Evolutionary conservation across 2,113 vertebrate genomes (phyloP).

Genomic region (Stigmatopora argus): DNA sequence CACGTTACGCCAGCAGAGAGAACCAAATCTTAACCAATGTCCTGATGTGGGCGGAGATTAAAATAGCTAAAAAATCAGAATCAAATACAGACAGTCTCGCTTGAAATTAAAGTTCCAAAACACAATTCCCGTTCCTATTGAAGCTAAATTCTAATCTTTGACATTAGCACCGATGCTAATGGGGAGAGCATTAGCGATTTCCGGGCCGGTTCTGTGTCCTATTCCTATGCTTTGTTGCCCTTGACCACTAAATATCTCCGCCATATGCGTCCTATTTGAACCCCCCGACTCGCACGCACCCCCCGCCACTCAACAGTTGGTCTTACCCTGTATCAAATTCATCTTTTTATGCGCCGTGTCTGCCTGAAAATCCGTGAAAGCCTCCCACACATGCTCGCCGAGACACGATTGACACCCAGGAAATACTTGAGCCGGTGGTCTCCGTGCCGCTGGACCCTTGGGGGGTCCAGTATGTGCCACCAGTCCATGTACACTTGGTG

Average conservation of each 20-base stretch:
- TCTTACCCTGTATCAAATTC: constrained; percentile 43
- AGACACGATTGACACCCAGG: neutral
- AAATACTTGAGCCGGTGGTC: neutral
- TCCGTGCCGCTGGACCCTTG: neutral
- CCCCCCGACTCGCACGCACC: constrained; percentile 2
- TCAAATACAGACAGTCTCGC: too few relatives aligned
- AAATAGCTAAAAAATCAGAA: neutral
- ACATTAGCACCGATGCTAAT: neutral
- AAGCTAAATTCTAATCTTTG: neutral
- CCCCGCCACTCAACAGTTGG: constrained; percentile 36
- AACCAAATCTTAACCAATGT: constrained; percentile 24
- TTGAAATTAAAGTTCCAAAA: too few relatives aligned
- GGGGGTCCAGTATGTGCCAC: too few relatives aligned
- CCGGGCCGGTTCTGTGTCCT: neutral
- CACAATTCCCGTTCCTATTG: too few relatives aligned
- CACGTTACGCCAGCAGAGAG: constrained; percentile 50
- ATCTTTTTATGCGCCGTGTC: constrained; percentile 42
- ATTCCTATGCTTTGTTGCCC: neutral
- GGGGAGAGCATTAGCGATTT: neutral
- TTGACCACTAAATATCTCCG: constrained; percentile 11
- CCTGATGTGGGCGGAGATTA: neutral
- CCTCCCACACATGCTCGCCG: constrained; percentile 28
- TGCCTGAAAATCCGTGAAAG: constrained; percentile 39
- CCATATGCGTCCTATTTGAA: constrained; percentile 10
- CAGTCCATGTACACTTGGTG: too few relatives aligned